These are phyloP conservation scores for Patagioenas fasciata DNA, from an alignment of 2,113 vertebrate species.

Conservation along the genomic window DNA sequence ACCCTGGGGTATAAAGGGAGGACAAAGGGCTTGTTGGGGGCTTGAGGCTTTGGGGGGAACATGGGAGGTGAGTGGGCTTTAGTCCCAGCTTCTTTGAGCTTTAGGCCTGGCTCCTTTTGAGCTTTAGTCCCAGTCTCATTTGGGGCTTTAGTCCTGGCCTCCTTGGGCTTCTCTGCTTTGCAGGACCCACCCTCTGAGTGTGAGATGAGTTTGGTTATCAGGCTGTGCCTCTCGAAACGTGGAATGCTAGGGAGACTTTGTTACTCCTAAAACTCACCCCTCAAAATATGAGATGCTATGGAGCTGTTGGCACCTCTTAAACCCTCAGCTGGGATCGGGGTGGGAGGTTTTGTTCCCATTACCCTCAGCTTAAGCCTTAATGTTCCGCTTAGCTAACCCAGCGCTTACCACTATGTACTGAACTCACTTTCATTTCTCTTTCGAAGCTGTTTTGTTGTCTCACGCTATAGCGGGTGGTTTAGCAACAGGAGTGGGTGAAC, in stretches of 20 bases:
- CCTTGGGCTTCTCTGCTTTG: neutral
- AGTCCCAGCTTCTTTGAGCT: fast-evolving
- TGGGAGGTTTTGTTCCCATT: no score
- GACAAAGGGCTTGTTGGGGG: fast-evolving
- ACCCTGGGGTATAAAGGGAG: neutral
- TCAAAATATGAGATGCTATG: no score
- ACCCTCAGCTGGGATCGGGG: no score
- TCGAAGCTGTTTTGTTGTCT: neutral
- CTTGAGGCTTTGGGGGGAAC: fast-evolving
- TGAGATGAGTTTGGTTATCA: fast-evolving
- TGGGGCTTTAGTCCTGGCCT: neutral
- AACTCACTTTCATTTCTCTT: neutral
- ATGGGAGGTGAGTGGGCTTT: fast-evolving
- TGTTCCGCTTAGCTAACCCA: no score
- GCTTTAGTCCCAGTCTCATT: no score
- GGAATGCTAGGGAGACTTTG: fast-evolving
- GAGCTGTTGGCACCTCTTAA: no score
- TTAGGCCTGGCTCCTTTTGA: no score
- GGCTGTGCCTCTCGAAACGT: fast-evolving
- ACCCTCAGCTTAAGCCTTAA: no score
- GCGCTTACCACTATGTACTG: no score
- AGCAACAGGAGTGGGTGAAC: neutral
- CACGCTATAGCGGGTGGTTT: fast-evolving
- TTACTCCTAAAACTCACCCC: neutral
- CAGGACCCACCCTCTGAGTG: neutral